Percentiles rank a stretch among this genome's conserved stretches.
Conservation (phyloP, 1,140 invertebrate species). For the Mylabris phalerata region DNA sequence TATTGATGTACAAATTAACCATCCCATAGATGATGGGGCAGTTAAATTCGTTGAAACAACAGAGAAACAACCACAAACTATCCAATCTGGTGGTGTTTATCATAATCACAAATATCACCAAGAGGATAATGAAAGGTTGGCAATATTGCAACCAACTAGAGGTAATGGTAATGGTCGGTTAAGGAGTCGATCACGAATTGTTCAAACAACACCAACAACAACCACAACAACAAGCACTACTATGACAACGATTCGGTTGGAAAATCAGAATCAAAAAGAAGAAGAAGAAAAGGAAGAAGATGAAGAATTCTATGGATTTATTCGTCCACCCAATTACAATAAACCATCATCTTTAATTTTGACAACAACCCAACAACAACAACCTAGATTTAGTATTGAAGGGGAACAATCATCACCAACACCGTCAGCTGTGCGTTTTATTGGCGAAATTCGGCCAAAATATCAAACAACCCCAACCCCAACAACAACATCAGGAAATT, state of each 20-base stretch:
- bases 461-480: conserved; percentile 18
- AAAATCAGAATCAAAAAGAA: background rate
- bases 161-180: conserved; percentile 14
- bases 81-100: conserved; percentile 20
- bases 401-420: background rate
- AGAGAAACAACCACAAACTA: conserved; percentile 2
- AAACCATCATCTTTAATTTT: conserved; percentile 13
- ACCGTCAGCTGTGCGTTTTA: conserved; percentile 26
- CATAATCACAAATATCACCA: conserved; percentile 17
- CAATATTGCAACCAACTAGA: background rate
- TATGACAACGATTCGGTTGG: background rate
- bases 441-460: conserved; percentile 39
- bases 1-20: conserved; percentile 18
- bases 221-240: conserved; percentile 15
- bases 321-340: conserved; percentile 30
- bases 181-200: conserved; percentile 31
- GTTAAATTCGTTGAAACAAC: too few relatives aligned
- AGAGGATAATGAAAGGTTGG: background rate
- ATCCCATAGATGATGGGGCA: background rate
- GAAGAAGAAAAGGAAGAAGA: conserved; percentile 19
- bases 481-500: conserved; percentile 15
- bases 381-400: conserved; percentile 2
- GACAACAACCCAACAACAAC: conserved; percentile 5
- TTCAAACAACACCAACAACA: conserved; percentile 31
- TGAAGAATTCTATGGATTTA: conserved; percentile 40